Base-by-base conservation (phyloP, 2,797 vertebrate species). In the Oreonectes daqikongensis region DNA sequence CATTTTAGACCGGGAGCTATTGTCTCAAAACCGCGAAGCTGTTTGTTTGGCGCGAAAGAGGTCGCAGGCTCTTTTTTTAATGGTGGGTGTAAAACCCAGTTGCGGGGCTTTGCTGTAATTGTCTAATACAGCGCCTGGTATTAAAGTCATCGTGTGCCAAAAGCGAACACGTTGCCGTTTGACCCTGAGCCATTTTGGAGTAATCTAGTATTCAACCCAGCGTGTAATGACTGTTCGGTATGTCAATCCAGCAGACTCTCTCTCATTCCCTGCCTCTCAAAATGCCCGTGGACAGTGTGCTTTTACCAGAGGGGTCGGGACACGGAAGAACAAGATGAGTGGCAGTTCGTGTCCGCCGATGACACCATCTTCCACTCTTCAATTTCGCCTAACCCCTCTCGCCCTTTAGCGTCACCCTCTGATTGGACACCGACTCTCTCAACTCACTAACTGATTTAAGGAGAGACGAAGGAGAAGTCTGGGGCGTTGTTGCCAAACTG, bases 191-290 rank as follows among this genome's bases (percentile, higher is more conserved):
- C 96, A 98, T 96, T 98, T 98, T 96, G 95, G 94, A 96, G 95
- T 98, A 98, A 99, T 99, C 97, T 98, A 96, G 95, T 95, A 99
- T 98, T 98, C 97, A 99, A 98, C 98, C 95, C 97, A 97, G 96
- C 96, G 95, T 98, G 97, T 98, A 99, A 99, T 99, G 96, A 97
- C 96, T 97, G 95, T 95, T 92, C 91, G 94, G 94, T 94, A 95
- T 98, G 97, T 99, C 97, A 98, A 96, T 99, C 96, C 95, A 96
- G 91, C 89, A 69, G 93, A 94, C 94, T 96, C 94, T 95, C 94
- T 40, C 68, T 66, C 69, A 40, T 77, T 67, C 32, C 53, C 30
- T 11, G 2, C 15, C 75, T 38, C 42, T 59, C 52, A 65, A 66
- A 66, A 69, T 55, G 66, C 78, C 78, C 68, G 66, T 65, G 68